phyloP scores from a whole-genome alignment of 2,888 invertebrate genomes.

The Trichopoda pennipes region DNA sequence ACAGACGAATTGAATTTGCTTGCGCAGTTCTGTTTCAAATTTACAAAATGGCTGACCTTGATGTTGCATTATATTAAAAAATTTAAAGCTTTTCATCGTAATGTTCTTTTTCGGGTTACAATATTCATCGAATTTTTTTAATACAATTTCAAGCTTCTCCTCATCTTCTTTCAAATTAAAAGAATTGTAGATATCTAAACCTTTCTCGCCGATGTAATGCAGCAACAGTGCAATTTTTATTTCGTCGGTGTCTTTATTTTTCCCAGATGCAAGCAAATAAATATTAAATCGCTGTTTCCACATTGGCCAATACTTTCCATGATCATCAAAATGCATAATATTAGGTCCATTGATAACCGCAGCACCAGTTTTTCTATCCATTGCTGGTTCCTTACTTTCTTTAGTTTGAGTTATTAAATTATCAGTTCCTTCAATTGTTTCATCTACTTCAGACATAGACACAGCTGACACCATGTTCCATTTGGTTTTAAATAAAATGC shows the following conservation, averaged over 20 bases:
- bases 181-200: slow-evolving; percentile 10
- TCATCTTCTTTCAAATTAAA: too few relatives aligned
- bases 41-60: slow-evolving; percentile 38
- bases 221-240: slow-evolving; percentile 3
- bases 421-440: too few relatives aligned
- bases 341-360: slow-evolving; percentile 1
- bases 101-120: slow-evolving; percentile 27
- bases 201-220: slow-evolving; percentile 8
- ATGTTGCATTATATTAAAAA: too few relatives aligned
- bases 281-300: too few relatives aligned
- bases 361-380: background rate
- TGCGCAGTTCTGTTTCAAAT: slow-evolving; percentile 33
- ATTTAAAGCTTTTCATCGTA: too few relatives aligned
- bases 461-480: too few relatives aligned
- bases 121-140: slow-evolving; percentile 22
- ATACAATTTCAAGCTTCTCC: too few relatives aligned
- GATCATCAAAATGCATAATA: slow-evolving; percentile 5
- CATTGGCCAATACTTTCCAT: background rate
- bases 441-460: too few relatives aligned
- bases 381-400: background rate
- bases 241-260: background rate
- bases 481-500: too few relatives aligned
- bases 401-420: background rate
- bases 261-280: too few relatives aligned
- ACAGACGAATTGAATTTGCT: slow-evolving; percentile 16